Evolutionary conservation across 2,113 vertebrate genomes (phyloP).

Genomic region (Triplophysa tibetana): DNA sequence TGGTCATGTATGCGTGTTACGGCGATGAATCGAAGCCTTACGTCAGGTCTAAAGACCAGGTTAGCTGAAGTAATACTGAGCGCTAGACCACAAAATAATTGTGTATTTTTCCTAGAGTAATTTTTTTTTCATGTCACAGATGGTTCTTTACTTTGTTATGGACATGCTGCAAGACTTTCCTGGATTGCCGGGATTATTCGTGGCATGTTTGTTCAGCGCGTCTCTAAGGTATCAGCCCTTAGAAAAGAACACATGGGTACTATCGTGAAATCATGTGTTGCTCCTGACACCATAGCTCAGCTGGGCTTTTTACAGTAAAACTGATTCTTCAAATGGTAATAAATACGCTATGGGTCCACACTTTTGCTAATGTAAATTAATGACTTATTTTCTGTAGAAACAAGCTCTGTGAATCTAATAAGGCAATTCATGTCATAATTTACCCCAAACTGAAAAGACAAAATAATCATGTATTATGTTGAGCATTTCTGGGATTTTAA

Average conservation of each 20-base stretch:
- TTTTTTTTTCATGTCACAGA: conserved; percentile 64
- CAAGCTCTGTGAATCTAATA: not conserved
- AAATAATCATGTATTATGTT: too few species aligned
- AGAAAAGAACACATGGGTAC: too few species aligned
- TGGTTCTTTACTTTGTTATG: conserved; percentile 94
- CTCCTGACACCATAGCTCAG: too few species aligned
- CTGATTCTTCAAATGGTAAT: too few species aligned
- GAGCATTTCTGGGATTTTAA: too few species aligned
- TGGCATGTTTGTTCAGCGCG: conserved; percentile 94
- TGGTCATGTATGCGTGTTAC: conserved; percentile 90
- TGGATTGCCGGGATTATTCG: conserved; percentile 89
- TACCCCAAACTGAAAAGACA: too few species aligned
- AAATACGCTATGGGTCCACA: too few species aligned
- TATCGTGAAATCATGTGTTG: too few species aligned
- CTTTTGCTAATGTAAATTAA: too few species aligned
- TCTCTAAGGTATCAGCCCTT: conserved; percentile 81
- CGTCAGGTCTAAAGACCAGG: conserved; percentile 74
- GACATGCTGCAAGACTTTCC: conserved; percentile 84
- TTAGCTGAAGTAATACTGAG: conserved; percentile 40
- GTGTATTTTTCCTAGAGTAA: not conserved
- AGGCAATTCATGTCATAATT: not conserved
- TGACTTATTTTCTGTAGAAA: too few species aligned
- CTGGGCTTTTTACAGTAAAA: too few species aligned
- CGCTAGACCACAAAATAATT: not conserved
- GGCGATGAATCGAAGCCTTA: conserved; percentile 65